These are phyloP conservation scores for Erinaceus europaeus DNA, from an alignment of 2,113 vertebrate species.

Conservation along the genomic window DNA sequence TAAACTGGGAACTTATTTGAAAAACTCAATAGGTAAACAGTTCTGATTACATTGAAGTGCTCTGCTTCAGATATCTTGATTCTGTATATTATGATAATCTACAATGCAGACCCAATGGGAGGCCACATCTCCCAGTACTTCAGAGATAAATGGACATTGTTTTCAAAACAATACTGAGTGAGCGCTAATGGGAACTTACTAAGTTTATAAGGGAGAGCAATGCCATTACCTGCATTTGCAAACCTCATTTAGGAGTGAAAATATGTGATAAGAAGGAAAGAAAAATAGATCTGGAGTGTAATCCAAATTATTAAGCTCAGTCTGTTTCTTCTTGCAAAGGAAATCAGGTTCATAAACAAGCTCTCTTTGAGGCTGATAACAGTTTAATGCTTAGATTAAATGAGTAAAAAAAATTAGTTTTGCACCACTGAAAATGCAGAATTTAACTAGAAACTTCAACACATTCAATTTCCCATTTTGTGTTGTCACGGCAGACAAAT, in stretches of 20 bases:
- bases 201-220: background rate
- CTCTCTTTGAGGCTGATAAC: background rate
- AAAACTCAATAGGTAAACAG: background rate
- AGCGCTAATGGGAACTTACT: background rate
- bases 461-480: background rate
- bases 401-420: background rate
- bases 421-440: background rate
- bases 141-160: background rate
- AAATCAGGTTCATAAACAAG: background rate
- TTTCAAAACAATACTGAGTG: background rate
- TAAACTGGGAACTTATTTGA: background rate
- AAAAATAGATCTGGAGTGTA: background rate
- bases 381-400: background rate
- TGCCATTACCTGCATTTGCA: background rate
- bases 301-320: background rate
- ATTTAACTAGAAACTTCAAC: background rate
- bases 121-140: background rate
- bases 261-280: background rate
- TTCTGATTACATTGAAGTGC: background rate
- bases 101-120: background rate
- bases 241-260: background rate
- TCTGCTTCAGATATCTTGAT: background rate
- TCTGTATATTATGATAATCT: background rate
- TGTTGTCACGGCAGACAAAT: constrained; percentile 49
- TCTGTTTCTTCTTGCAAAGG: background rate